These are phyloP conservation scores for Protodeltote pygarga DNA, from an alignment of 2,888 invertebrate genomes.

Conservation along the genomic window DNA sequence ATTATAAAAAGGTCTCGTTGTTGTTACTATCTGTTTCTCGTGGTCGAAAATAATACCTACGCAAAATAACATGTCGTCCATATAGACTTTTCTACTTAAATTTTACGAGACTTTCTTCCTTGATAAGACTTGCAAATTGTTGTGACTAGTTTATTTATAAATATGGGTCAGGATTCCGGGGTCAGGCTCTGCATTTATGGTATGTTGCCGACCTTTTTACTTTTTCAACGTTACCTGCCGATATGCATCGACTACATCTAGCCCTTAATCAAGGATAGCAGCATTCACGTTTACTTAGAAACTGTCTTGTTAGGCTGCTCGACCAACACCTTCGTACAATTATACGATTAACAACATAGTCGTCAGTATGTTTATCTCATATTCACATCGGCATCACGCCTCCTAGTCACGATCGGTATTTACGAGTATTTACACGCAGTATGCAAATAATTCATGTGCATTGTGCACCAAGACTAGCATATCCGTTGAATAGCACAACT, in stretches of 20 bases:
- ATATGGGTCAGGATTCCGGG: neutral
- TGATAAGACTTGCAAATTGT: neutral
- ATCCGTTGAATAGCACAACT: constrained; percentile 34
- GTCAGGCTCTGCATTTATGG: neutral
- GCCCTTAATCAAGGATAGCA: constrained; percentile 10
- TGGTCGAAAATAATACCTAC: too few species aligned
- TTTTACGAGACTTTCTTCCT: neutral
- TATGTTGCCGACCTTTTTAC: constrained; percentile 1
- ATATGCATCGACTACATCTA: neutral
- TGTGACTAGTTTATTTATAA: constrained; percentile 9
- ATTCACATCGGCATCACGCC: constrained; percentile 47
- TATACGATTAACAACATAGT: constrained; percentile 33
- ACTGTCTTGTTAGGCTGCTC: constrained; percentile 16
- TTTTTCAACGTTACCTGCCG: neutral
- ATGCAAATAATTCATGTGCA: constrained; percentile 52
- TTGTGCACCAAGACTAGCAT: constrained; percentile 37
- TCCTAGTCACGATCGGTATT: constrained; percentile 57
- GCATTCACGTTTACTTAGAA: constrained; percentile 10
- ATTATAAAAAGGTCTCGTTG: neutral
- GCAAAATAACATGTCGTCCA: too few species aligned
- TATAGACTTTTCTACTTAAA: neutral
- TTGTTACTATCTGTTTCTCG: too few species aligned
- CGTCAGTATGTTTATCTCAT: constrained; percentile 38
- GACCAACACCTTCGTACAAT: constrained; percentile 19
- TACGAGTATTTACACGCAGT: constrained; percentile 47